Evolutionary conservation across 2,113 vertebrate species (phyloP).

Genomic region (Cranoglanis bouderius): DNA sequence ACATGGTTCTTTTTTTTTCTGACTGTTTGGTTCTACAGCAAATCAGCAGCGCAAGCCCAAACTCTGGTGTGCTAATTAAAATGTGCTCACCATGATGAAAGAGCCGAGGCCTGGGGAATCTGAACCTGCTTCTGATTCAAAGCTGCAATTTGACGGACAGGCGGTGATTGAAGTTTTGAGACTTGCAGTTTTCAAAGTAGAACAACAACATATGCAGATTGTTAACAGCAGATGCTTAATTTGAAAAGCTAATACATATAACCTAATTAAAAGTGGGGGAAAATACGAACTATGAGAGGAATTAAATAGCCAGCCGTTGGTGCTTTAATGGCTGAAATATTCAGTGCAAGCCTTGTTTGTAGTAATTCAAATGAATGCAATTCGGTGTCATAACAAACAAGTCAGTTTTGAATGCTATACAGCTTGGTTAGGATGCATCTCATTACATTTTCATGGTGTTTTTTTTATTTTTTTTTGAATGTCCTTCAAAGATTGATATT

Average conservation of each 20-base stretch:
- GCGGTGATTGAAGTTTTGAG: constrained; percentile 70
- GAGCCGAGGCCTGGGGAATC: constrained; percentile 62
- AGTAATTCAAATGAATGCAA: constrained; percentile 47
- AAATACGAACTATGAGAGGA: constrained; percentile 59
- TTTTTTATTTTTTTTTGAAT: constrained; percentile 5
- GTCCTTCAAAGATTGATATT: constrained; percentile 19
- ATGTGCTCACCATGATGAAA: constrained; percentile 64
- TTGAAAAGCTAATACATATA: constrained; percentile 64
- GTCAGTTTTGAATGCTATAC: constrained; percentile 22
- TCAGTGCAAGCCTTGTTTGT: constrained; percentile 45
- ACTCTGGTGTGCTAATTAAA: constrained; percentile 67
- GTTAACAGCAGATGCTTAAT: constrained; percentile 71
- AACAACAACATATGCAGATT: constrained; percentile 68
- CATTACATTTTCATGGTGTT: constrained; percentile 12
- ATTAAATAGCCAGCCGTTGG: constrained; percentile 51
- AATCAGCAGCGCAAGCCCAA: constrained; percentile 53
- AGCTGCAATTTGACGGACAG: constrained; percentile 67
- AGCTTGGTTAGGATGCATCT: constrained; percentile 22
- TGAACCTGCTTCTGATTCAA: constrained; percentile 73
- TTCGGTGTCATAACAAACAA: constrained; percentile 38
- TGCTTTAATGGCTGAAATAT: constrained; percentile 47
- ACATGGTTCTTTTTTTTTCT: constrained; percentile 44
- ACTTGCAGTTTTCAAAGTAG: constrained; percentile 67
- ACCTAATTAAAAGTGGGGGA: constrained; percentile 61
- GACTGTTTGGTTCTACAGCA: constrained; percentile 64